phyloP scores from a whole-genome alignment of 2,888 invertebrate genomes.

The Hydroisotoma schaefferi region DNA sequence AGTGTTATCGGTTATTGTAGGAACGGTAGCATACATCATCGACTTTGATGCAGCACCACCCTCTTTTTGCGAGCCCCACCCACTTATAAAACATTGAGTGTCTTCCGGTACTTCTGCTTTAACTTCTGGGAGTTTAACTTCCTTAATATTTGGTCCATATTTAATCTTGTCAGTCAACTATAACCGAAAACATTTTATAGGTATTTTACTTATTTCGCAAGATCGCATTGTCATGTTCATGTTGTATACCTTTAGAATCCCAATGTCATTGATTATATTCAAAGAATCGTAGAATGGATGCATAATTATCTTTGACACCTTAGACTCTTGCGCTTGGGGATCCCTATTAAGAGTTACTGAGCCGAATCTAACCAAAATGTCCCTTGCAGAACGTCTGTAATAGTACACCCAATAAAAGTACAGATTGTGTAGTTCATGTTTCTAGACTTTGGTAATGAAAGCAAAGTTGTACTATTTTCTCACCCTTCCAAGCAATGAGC shows the following conservation, averaged over 20 bases:
- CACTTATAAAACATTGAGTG: constrained; percentile 40
- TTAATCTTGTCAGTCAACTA: constrained; percentile 6
- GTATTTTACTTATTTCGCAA: no score
- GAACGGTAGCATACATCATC: constrained; percentile 44
- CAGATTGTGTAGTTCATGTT: not conserved
- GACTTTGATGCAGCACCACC: constrained; percentile 40
- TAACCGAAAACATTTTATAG: no score
- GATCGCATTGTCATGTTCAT: no score
- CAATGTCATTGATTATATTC: constrained; percentile 43
- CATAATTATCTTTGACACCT: constrained; percentile 29
- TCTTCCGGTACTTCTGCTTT: constrained; percentile 29
- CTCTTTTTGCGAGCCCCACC: constrained; percentile 45
- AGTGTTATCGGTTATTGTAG: constrained; percentile 39
- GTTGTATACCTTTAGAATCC: constrained; percentile 40
- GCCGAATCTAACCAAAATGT: constrained; percentile 43
- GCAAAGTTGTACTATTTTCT: not conserved
- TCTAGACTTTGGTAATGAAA: not conserved
- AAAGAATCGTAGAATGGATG: constrained; percentile 43
- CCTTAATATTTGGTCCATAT: constrained; percentile 29
- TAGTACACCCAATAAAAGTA: not conserved
- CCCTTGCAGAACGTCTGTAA: constrained; percentile 31
- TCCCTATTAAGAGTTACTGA: constrained; percentile 38
- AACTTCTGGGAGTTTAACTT: constrained; percentile 39
- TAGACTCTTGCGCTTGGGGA: constrained; percentile 27
- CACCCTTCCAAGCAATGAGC: constrained; percentile 46